Conservation (phyloP, 2,888 invertebrate species). For the Lasioglossum villosulum region DNA sequence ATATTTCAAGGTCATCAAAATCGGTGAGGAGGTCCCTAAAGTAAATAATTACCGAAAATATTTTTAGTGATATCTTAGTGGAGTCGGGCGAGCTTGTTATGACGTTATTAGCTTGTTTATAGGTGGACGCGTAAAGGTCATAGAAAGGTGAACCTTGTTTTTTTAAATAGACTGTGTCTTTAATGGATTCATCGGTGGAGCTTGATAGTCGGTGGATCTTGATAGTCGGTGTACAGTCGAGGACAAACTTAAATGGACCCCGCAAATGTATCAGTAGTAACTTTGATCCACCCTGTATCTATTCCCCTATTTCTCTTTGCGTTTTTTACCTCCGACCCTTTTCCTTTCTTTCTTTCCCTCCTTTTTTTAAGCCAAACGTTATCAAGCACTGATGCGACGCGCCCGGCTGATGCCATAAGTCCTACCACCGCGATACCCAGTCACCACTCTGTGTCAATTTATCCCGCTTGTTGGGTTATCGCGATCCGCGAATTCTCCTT, state of each 20-base stretch:
- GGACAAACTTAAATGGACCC: neutral
- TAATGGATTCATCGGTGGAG: no score
- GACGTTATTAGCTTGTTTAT: no score
- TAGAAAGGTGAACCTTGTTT: neutral
- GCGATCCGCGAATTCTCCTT: slow-evolving; percentile 10
- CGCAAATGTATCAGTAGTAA: neutral
- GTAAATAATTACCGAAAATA: no score
- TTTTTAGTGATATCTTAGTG: neutral
- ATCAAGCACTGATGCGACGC: slow-evolving; percentile 41
- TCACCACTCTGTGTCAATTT: slow-evolving; percentile 43
- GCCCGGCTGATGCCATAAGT: slow-evolving; percentile 32
- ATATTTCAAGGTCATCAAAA: no score
- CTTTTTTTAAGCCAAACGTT: slow-evolving; percentile 36
- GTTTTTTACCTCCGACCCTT: neutral
- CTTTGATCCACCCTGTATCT: neutral
- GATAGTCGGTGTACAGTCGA: neutral
- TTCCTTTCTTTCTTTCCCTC: neutral
- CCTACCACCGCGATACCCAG: slow-evolving; percentile 7
- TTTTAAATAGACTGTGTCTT: no score
- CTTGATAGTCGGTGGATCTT: no score
- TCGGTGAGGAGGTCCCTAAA: no score
- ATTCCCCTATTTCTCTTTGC: neutral
- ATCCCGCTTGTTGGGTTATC: slow-evolving; percentile 50
- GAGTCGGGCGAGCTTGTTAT: neutral
- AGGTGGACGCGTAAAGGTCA: neutral